A percentile compares a stretch with the other conserved stretches of the same genome.
These are phyloP conservation scores for Sebastes trivittatus DNA, from an alignment of 2,797 vertebrate species.

Conservation along the genomic window DNA sequence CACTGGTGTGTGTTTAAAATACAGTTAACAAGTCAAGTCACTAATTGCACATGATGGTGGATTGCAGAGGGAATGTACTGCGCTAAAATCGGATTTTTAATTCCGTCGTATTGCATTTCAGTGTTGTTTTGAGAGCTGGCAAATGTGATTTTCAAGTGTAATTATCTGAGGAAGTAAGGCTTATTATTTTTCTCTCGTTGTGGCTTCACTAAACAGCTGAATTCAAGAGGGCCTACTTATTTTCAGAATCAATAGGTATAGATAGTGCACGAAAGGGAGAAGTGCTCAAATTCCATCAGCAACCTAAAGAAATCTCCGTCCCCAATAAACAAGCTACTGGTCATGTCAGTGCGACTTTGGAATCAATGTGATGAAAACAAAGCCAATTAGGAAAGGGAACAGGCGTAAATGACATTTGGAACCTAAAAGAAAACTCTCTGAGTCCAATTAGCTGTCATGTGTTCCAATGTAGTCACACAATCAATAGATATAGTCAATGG, in stretches of 20 bases:
- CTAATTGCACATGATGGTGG: slow-evolving; percentile 36
- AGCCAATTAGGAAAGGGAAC: background rate
- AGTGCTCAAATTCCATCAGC: background rate
- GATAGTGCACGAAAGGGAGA: background rate
- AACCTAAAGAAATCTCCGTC: background rate
- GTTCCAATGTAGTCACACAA: slow-evolving; percentile 4
- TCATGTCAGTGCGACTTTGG: background rate
- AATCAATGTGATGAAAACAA: slow-evolving; percentile 40
- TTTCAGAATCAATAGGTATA: background rate
- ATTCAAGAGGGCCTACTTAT: background rate
- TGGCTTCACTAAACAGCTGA: background rate
- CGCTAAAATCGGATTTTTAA: background rate
- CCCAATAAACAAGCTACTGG: background rate
- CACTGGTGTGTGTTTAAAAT: slow-evolving; percentile 40
- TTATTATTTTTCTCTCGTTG: background rate
- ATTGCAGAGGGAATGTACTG: background rate
- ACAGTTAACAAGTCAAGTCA: slow-evolving; percentile 23
- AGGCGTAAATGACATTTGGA: too few relatives aligned
- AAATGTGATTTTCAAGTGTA: background rate
- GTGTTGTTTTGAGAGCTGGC: background rate
- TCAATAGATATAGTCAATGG: slow-evolving; percentile 36
- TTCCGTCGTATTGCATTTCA: background rate
- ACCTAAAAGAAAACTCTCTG: background rate
- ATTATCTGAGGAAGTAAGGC: background rate
- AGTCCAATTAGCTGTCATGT: slow-evolving; percentile 49